Percentiles rank a stretch among this genome's conserved stretches.
Conservation (phyloP, 2,797 vertebrate genomes). For the Danio tinwini region DNA sequence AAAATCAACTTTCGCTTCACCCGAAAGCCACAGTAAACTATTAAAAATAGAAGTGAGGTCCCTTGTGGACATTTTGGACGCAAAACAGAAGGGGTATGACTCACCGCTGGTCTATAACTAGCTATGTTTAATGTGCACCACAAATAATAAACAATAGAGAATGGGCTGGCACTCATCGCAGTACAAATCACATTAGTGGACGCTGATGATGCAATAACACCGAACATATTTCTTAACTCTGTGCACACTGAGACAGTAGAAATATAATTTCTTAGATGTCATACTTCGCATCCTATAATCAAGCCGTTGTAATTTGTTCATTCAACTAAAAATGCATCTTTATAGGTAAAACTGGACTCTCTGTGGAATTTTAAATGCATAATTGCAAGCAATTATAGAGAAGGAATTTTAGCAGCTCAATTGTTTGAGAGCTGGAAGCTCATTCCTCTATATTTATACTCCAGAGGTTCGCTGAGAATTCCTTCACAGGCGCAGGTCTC, state of each 20-base stretch:
- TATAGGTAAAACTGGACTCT: conserved; percentile 20
- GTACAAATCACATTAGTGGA: conserved; percentile 47
- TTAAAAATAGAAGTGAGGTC: conserved; percentile 30
- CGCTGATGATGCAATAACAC: conserved; percentile 45
- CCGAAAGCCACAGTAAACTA: conserved; percentile 24
- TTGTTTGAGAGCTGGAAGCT: conserved; percentile 60
- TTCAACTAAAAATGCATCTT: conserved; percentile 40
- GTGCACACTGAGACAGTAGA: conserved; percentile 17
- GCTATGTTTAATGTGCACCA: conserved; percentile 32
- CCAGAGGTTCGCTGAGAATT: conserved; percentile 60
- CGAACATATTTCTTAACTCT: conserved; percentile 23
- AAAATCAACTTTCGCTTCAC: conserved; percentile 29
- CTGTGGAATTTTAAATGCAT: conserved; percentile 65
- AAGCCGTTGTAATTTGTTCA: conserved; percentile 28
- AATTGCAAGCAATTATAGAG: conserved; percentile 66
- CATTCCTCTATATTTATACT: conserved; percentile 64
- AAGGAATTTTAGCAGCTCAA: conserved; percentile 62
- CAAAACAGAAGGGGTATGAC: conserved; percentile 29
- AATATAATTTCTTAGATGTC: conserved; percentile 26
- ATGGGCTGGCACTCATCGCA: conserved; percentile 25
- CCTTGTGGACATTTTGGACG: conserved; percentile 24
- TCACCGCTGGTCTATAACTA: conserved; percentile 31
- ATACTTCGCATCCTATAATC: conserved; percentile 22
- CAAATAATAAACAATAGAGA: conserved; percentile 48
- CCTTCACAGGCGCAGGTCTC: conserved; percentile 55